Percentiles rank a stretch among this genome's conserved stretches.
phyloP scores from a whole-genome alignment of 2,888 invertebrate genomes.

The Helleia helle region DNA sequence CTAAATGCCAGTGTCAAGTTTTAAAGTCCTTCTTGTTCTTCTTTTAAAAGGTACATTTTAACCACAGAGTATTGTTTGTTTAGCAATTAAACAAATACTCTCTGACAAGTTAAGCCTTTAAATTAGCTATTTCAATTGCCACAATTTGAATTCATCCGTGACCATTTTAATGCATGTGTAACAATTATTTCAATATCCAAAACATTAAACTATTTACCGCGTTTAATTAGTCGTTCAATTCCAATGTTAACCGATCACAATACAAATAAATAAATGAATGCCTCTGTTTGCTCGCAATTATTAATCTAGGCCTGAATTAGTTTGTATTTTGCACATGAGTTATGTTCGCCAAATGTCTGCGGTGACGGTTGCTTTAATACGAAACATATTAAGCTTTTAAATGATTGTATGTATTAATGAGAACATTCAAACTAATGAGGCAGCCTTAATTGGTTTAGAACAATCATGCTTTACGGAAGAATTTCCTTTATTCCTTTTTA shows the following conservation, averaged over 20 bases:
- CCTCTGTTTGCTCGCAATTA: conserved; percentile 17
- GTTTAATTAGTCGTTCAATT: conserved; percentile 10
- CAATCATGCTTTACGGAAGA: no score
- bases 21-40: no score
- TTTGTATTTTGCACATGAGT: conserved; percentile 9
- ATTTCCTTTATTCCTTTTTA: no score
- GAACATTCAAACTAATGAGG: neutral
- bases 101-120: no score
- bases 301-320: conserved; percentile 19
- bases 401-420: conserved; percentile 9
- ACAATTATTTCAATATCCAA: neutral
- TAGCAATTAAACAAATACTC: no score
- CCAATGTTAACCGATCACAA: conserved; percentile 14
- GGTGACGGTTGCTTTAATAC: conserved; percentile 11
- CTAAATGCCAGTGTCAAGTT: no score
- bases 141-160: no score
- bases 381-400: conserved; percentile 17
- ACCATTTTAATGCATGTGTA: no score
- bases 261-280: conserved; percentile 11
- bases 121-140: no score
- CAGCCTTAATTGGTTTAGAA: conserved; percentile 11
- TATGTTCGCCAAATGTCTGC: conserved; percentile 13
- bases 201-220: conserved; percentile 8
- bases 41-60: no score
- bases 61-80: no score